Base-by-base conservation (phyloP, 2,888 invertebrate species). In the Dicranocentrus wangi region DNA sequence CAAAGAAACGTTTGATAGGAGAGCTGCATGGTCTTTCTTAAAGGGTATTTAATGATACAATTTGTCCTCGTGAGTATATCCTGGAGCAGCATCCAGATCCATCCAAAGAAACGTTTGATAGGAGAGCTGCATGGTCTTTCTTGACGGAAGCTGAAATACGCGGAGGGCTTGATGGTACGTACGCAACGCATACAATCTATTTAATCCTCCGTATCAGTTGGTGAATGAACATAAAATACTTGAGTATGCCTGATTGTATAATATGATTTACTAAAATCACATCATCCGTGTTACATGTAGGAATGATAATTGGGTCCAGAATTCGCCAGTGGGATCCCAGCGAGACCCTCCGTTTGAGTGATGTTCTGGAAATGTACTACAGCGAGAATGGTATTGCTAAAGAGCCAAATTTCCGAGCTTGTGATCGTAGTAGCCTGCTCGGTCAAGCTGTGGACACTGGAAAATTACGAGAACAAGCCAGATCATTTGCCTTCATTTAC, bases 81-180 rank as follows among this genome's bases (percentile, higher is more conserved):
- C 47, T 84, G 15, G 27, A 81, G 0, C 39, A 79, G 3, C 63
- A 85, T 15, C 27, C 72, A 1, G 60, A 83, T 72, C 63, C 80
- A 1, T 51, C n/a, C 43, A 61, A 71, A 13, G 84, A 86, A 27
- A 72, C 78, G 19, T 81, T 63, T 55, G 65, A 61, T 25, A 61
- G 23, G 0, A 3, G 55, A n/a, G 77, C 82, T 15, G 73, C 85
- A 23, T 86, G 84, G 84, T 71, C 83, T 21, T 82, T 72, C 27
- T 65, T 85, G 71, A 86, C 85, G 3, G 84, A 83, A 63, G 83
- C 86, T n/a, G 86, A 86, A 79, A 73, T 86, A 28, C 70, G 86
- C 8, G 86, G 86, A 23, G 85, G 85, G 23, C 53, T 85, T 39
- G 86, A 86, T 79, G 86, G 86, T 86, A 82, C 63, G 32, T 63